Evolutionary conservation across 1,140 invertebrate genomes (phyloP), one percentile per base, ranked within the genome.

Genomic region (Macrotrachela quadricornifera): DNA sequence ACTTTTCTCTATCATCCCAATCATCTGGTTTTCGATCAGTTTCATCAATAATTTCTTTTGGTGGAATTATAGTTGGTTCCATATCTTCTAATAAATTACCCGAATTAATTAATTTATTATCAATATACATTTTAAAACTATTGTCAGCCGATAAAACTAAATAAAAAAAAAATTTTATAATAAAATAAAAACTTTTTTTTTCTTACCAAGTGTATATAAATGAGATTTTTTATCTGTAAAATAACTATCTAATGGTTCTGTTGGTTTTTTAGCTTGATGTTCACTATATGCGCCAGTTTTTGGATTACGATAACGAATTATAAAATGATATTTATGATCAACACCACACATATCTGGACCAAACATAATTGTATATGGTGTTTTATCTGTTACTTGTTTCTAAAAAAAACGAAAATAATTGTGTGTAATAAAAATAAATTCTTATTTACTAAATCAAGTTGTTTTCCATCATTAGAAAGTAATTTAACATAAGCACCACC

Each of bases 321-420:
- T 99, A 67, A 97, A 96, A 70, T 96, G 92, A 49, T 94, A 71
- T 77, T 95, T 94, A 60, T 83, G 78, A 68, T 91, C 85, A 63
- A 81, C 85, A 53, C 91, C 91, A 74, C 92, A 99, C 70, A 96
- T 97, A 72, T 97, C 92, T 11, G 92, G 92, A 1, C 91, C 92
- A 74, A 97, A 97, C 92, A 97, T 97, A 61, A 96, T 87, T 2
- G 85, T 85, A 68, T 92, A 96, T 0, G 86, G 83, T 11, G 90
- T 90, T 71, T 92, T 90, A 71, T 97, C 88, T 66, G n/a, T n/a
- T n/a, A n/a, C n/a, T n/a, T n/a, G n/a, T n/a, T n/a, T n/a, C n/a
- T n/a, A n/a, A n/a, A n/a, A n/a, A n/a, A n/a, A n/a, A n/a, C n/a
- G n/a, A 86, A 77, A 67, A 97, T 91, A 57, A 80, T 73, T 51